These are phyloP conservation scores for Crocodylus rhombifer DNA, from an alignment of 2,797 vertebrate genomes.

Conservation along the genomic window DNA sequence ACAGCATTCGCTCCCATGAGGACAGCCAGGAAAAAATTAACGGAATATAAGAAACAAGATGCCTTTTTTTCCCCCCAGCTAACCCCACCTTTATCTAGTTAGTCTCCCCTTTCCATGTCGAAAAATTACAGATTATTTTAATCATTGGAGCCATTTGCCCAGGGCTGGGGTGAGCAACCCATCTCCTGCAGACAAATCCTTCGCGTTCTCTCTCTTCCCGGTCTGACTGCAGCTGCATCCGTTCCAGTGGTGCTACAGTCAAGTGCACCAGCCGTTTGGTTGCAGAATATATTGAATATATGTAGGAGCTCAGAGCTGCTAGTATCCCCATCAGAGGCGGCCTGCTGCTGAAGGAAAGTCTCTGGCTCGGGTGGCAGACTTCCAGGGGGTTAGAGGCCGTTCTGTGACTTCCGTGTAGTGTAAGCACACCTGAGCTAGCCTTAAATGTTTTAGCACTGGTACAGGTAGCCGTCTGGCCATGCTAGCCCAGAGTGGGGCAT, in stretches of 20 bases:
- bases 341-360: not conserved
- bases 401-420: accelerated
- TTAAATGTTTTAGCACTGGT: accelerated
- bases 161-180: slow-evolving; percentile 24
- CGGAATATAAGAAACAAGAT: not conserved
- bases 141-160: slow-evolving; percentile 31
- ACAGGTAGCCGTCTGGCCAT: not conserved
- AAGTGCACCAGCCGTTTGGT: not conserved
- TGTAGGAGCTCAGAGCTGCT: not conserved
- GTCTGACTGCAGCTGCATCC: accelerated
- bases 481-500: not conserved
- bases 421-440: not conserved
- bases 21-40: not conserved
- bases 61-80: slow-evolving; percentile 12
- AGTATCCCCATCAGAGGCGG: not conserved
- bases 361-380: not conserved
- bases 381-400: not conserved
- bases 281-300: not conserved
- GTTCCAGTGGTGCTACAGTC: not conserved
- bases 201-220: not conserved
- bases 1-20: slow-evolving; percentile 15
- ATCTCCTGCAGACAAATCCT: slow-evolving; percentile 3
- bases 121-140: slow-evolving; percentile 31
- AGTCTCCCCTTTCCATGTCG: slow-evolving; percentile 31
- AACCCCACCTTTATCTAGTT: slow-evolving; percentile 29